phyloP scores from a whole-genome alignment of 2,888 invertebrate genomes.

The Orthosia incerta region DNA sequence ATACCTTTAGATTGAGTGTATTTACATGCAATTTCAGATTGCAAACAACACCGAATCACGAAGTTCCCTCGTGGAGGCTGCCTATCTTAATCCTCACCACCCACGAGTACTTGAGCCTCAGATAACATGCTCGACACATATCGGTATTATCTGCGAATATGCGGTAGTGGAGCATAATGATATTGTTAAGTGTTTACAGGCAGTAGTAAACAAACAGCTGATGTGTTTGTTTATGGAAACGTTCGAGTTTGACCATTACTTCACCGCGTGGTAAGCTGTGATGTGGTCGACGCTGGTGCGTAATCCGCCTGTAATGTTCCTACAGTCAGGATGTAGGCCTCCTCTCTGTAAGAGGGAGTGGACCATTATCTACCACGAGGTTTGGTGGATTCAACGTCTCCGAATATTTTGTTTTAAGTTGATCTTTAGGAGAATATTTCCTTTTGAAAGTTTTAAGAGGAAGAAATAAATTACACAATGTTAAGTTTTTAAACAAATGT shows the following conservation, averaged over 20 bases:
- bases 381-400: no score
- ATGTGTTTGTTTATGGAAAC: not conserved
- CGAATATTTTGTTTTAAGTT: no score
- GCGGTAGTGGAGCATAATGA: constrained; percentile 21
- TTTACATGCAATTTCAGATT: not conserved
- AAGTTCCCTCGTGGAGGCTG: constrained; percentile 12
- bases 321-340: no score
- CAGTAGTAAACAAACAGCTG: not conserved
- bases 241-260: not conserved
- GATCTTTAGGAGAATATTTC: no score
- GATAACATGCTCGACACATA: constrained; percentile 28
- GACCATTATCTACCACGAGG: not conserved
- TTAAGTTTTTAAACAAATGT: no score
- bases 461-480: no score
- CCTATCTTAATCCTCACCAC: constrained; percentile 31
- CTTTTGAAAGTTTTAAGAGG: no score
- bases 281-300: no score
- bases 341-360: no score
- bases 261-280: not conserved
- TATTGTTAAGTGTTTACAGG: constrained; percentile 34
- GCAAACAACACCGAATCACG: constrained; percentile 19
- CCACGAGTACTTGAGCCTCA: constrained; percentile 13
- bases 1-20: no score
- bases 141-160: constrained; percentile 19
- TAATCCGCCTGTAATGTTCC: no score